Evolutionary conservation across 2,797 vertebrate species (phyloP), one percentile per base, ranked within the genome.

Genomic region (Monodelphis domestica): DNA sequence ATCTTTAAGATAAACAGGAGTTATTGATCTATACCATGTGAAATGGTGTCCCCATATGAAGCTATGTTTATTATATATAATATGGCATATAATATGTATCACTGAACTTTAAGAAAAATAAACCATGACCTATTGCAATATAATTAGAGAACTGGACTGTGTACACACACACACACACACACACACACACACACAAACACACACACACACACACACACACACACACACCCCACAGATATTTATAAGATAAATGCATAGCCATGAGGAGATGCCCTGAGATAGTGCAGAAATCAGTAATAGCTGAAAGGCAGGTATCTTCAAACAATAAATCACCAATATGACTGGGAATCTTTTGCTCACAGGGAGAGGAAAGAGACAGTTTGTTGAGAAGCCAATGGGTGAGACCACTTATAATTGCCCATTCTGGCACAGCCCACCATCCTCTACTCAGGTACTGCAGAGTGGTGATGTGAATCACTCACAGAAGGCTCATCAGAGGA

Each of bases 281-380:
- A 90, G 38, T 28, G 45, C 6, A 88, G 21, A 63, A 17, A 63
- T 2, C 56, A 51, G 30, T 88, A 45, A n/a, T 12, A 33, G 59
- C 54, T 30, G 26, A 50, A 26, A 88, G 95, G 33, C 10, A 5
- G 14, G 0, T 53, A 84, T 90, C 63, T 59, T 84, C 70, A 24
- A 92, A 78, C 26, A 33, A 57, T 33, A 52, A 92, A n/a, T 24
- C 54, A 21, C 54, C 93, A 91, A 92, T 89, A 55, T 15, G n/a
- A 17, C 30, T 45, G 24, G n/a, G 54, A 33, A 12, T 26, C 54
- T 53, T 53, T 59, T 91, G 45, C 89, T 59, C 51, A 11, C 3
- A 59, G 54, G n/a, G 88, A 53, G 78, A 94, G 87, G 53, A 54
- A 54, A 78, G 70, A 91, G 38, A 87, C n/a, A 90, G 12, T 84